phyloP scores from a whole-genome alignment of 2,113 vertebrate species.

The Protobothrops mucrosquamatus region DNA sequence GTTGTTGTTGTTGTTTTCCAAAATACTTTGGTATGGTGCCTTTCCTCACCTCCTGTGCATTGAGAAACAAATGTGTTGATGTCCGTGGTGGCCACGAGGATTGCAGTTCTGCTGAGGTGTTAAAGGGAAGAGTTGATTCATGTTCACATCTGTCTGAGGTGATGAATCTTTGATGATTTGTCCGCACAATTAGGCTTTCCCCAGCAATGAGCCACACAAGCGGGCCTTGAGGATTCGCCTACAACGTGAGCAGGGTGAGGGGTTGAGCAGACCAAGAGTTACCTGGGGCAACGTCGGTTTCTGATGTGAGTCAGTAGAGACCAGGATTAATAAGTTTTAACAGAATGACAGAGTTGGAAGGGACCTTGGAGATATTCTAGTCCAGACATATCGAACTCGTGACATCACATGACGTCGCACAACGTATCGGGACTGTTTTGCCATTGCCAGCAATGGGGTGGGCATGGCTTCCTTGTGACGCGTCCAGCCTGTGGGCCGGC shows the following conservation, averaged over 20 bases:
- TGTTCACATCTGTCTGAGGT: not conserved
- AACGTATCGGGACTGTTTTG: too few species aligned
- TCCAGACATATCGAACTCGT: too few species aligned
- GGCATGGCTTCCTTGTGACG: too few species aligned
- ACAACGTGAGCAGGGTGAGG: not conserved
- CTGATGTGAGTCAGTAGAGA: not conserved
- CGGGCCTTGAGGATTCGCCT: not conserved
- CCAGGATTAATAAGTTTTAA: not conserved
- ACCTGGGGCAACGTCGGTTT: not conserved
- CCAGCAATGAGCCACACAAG: too few species aligned
- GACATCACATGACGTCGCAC: too few species aligned
- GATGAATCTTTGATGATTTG: not conserved
- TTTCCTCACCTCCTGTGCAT: not conserved
- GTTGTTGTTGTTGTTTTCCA: not conserved
- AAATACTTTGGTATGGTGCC: not conserved
- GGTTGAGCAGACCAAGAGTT: not conserved
- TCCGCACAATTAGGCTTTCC: not conserved
- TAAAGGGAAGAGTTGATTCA: not conserved
- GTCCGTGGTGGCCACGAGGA: not conserved
- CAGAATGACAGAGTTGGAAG: too few species aligned
- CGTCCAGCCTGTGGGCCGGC: too few species aligned
- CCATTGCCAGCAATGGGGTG: too few species aligned
- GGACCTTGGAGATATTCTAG: too few species aligned
- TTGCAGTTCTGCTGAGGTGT: not conserved
- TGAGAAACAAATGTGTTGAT: not conserved